Evolutionary conservation across 1,140 invertebrate species (phyloP), one percentile per base, ranked within the genome.

Genomic region (Campoletis sonorensis): DNA sequence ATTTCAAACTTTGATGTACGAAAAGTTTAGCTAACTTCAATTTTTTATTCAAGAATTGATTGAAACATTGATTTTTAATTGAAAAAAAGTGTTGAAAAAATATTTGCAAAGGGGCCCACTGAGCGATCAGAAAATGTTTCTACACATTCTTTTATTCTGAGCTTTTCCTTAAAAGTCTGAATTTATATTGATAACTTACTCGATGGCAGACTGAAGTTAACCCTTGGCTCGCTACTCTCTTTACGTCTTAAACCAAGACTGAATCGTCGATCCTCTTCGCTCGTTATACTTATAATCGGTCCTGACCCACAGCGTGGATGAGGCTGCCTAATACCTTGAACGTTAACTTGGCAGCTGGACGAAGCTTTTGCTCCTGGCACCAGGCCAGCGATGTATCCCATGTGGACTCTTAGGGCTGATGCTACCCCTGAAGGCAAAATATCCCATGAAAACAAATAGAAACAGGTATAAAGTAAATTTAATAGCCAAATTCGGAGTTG

Each of bases 321-420:
- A 73, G 87, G 84, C 91, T 93, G 26, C 88, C 92, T 67, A 88
- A 87, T 84, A 78, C 88, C 87, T 87, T 92, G 88, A 82, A 88
- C 87, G 45, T 93, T 90, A 26, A 92, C 87, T 37, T 92, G 88
- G 86, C 88, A 91, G 81, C 88, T 91, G 21, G 89, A 91, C 8
- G 89, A 87, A 67, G 89, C 90, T 82, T 94, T 93, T 54, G 94
- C 92, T 16, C 93, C 94, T 21, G 95, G 95, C 68, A 96, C 94
- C 11, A 96, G 90, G 23, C 94, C 94, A 33, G 95, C 94, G 27
- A 96, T 94, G 87, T 95, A 94, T 1, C 94, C 95, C 87, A 96
- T 95, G 85, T 96, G 95, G 75, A 94, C 93, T 87, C 93, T 94
- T 23, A 96, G 89, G 33, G 95, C 95, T 11, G 95, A 94, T 51